Conservation (phyloP, 1,140 invertebrate genomes). For the Pachypeltis micranthus region DNA sequence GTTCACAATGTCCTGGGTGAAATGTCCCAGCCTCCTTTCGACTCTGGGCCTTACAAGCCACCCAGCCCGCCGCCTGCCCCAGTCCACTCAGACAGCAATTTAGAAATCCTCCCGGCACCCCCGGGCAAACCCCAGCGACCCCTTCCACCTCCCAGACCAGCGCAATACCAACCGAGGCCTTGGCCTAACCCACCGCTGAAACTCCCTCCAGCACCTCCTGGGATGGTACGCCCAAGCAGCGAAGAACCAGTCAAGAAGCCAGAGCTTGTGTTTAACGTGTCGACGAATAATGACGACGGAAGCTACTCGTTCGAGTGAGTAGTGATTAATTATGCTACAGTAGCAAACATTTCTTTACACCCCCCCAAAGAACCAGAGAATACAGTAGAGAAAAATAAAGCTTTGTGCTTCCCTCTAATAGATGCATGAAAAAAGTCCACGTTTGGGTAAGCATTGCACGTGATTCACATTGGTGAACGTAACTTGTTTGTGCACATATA, state of each 20-base stretch:
- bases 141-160: not conserved
- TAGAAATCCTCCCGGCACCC: not conserved
- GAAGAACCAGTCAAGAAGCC: too few species aligned
- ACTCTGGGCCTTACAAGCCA: not conserved
- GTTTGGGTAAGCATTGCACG: too few species aligned
- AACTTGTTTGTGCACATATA: too few species aligned
- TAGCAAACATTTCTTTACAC: not conserved
- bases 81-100: not conserved
- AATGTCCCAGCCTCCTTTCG: not conserved
- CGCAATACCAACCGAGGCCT: not conserved
- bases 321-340: not conserved
- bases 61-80: not conserved
- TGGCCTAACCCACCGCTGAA: not conserved
- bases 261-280: not conserved
- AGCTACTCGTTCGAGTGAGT: conserved; percentile 22
- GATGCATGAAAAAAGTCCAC: too few species aligned
- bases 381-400: too few species aligned
- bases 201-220: not conserved
- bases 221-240: too few species aligned
- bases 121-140: not conserved
- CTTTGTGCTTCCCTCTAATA: too few species aligned
- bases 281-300: conserved; percentile 9
- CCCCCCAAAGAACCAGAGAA: not conserved
- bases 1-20: too few species aligned
- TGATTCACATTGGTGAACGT: too few species aligned